These are phyloP conservation scores for Harpagifer antarcticus DNA, from an alignment of 2,797 vertebrate genomes.

Conservation along the genomic window DNA sequence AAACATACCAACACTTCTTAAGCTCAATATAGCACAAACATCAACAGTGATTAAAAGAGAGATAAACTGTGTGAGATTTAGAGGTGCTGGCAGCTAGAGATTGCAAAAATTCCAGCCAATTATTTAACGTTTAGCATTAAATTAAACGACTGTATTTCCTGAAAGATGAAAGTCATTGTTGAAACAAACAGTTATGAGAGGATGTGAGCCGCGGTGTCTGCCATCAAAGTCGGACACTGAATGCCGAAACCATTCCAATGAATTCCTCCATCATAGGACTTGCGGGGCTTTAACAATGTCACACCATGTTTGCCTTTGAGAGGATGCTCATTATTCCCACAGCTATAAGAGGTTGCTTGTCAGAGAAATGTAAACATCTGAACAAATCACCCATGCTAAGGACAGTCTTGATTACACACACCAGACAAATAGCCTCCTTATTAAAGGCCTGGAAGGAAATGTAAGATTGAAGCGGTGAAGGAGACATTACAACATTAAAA, in stretches of 20 bases:
- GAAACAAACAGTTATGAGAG: no score
- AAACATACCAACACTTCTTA: no score
- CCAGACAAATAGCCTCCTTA: slow-evolving; percentile 10
- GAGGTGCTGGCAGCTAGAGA: no score
- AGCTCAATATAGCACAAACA: no score
- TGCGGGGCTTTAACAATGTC: neutral
- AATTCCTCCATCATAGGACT: neutral
- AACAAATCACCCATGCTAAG: slow-evolving; percentile 2
- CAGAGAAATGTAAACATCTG: slow-evolving; percentile 7
- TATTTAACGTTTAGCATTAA: no score
- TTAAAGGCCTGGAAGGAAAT: slow-evolving; percentile 18
- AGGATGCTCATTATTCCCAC: slow-evolving; percentile 1
- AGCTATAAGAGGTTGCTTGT: neutral
- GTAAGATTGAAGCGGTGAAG: slow-evolving; percentile 21
- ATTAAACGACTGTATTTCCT: no score
- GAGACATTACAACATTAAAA: slow-evolving; percentile 11
- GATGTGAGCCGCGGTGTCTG: neutral
- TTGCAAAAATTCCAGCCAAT: no score
- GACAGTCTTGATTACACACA: neutral
- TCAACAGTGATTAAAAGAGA: no score
- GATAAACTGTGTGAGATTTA: no score
- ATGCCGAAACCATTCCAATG: neutral
- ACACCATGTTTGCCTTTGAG: neutral
- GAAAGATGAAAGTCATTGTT: no score
- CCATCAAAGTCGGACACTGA: neutral